Conservation (phyloP, 2,797 vertebrate species). For the Dallia pectoralis region DNA sequence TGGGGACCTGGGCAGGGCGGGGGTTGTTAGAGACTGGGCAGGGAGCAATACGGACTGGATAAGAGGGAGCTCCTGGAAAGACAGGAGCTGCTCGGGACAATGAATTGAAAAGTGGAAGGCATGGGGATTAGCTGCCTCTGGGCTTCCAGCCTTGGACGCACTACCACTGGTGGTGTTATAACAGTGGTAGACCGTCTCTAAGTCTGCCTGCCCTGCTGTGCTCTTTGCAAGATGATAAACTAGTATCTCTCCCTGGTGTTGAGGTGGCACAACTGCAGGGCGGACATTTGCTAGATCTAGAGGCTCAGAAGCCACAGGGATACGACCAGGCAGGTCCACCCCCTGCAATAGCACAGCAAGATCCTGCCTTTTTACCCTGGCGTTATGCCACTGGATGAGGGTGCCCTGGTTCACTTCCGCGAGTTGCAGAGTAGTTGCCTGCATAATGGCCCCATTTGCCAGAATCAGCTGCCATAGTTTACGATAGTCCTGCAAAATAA, state of each 20-base stretch:
- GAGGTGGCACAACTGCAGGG: background rate
- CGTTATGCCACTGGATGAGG: conserved; percentile 23
- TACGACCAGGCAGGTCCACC: background rate
- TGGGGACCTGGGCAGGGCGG: no score
- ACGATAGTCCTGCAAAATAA: no score
- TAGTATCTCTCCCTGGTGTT: background rate
- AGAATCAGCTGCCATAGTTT: conserved; percentile 13
- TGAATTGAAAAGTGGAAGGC: background rate
- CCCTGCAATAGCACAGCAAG: conserved; percentile 8
- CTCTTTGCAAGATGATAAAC: conserved; percentile 9
- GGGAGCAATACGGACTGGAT: background rate
- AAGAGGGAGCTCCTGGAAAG: background rate
- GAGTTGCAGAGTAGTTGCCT: conserved; percentile 19
- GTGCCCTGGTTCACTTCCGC: conserved; percentile 24
- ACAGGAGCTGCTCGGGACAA: background rate
- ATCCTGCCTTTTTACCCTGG: conserved; percentile 16
- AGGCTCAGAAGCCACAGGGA: background rate
- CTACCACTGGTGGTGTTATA: background rate
- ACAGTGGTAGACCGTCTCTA: background rate
- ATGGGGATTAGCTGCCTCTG: background rate
- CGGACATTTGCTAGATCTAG: background rate
- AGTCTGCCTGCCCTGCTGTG: conserved; percentile 9
- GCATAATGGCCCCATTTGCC: conserved; percentile 13
- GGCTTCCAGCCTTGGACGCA: background rate
- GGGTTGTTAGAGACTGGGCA: background rate